Percentiles rank a stretch among this genome's conserved stretches.
Evolutionary conservation across 1,140 invertebrate species (phyloP).

Genomic region (Caenorhabditis brenneri): DNA sequence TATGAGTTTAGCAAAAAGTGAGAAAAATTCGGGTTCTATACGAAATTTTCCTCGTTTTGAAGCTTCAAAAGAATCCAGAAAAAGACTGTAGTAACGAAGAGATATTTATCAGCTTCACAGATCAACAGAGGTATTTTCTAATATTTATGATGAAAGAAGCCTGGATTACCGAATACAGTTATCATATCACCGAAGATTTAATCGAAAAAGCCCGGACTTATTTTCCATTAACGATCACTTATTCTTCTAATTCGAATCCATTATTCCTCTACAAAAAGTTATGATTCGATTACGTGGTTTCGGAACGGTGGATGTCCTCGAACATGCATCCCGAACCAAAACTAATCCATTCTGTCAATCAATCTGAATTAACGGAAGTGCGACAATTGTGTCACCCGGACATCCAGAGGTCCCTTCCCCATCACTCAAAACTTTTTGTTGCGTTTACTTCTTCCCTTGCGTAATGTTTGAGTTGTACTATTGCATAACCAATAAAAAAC

Average conservation of each 20-base stretch:
- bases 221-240: neutral
- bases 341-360: neutral
- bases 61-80: too few relatives aligned
- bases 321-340: neutral
- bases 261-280: neutral
- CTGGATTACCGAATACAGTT: too few relatives aligned
- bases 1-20: too few relatives aligned
- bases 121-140: too few relatives aligned
- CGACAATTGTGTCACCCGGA: slow-evolving; percentile 13
- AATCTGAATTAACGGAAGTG: neutral
- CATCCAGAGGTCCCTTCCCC: neutral
- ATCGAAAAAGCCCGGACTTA: neutral
- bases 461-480: slow-evolving; percentile 18
- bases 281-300: slow-evolving; percentile 5
- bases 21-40: too few relatives aligned
- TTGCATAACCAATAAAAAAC: neutral
- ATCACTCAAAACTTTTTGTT: slow-evolving; percentile 32
- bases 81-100: too few relatives aligned
- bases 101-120: too few relatives aligned
- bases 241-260: neutral
- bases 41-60: too few relatives aligned
- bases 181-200: too few relatives aligned
- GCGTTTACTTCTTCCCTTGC: neutral
- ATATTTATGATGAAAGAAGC: too few relatives aligned
- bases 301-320: neutral